Evolutionary conservation across 2,888 invertebrate genomes (phyloP).

Genomic region (Perithous albicinctus): DNA sequence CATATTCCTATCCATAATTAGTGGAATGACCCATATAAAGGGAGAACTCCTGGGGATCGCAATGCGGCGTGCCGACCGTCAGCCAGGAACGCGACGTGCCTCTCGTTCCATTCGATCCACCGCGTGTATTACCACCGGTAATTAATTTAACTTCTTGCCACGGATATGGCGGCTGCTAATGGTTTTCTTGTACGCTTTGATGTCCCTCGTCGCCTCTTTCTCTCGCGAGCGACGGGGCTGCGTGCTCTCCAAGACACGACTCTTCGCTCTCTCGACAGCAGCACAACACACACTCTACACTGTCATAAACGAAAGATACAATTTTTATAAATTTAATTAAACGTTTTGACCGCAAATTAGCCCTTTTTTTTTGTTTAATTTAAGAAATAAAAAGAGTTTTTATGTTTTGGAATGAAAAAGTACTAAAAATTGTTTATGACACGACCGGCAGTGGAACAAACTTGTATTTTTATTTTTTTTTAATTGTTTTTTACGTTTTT

Average conservation of each 20-base stretch:
- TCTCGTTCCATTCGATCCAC: conserved; percentile 67
- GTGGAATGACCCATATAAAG: no score
- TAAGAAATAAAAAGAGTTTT: no score
- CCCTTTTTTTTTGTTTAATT: no score
- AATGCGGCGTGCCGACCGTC: conserved; percentile 49
- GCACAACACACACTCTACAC: neutral
- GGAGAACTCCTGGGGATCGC: conserved; percentile 37
- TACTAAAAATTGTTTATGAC: no score
- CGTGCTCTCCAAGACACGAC: neutral
- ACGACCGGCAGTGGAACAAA: no score
- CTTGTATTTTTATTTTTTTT: no score
- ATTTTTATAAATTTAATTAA: no score
- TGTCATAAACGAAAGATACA: no score
- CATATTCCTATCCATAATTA: neutral
- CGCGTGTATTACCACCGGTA: conserved; percentile 75
- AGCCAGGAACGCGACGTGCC: conserved; percentile 64
- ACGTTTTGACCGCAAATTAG: no score
- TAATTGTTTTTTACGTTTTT: no score
- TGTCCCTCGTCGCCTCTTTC: conserved; percentile 68
- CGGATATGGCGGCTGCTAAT: conserved; percentile 80
- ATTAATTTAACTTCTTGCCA: conserved; percentile 84
- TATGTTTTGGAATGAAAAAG: no score
- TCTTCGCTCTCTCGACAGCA: conserved; percentile 17
- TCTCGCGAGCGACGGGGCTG: neutral
- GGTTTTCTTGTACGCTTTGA: conserved; percentile 79